Evolutionary conservation across 2,888 invertebrate species (phyloP), one percentile per base, ranked within the genome.

Genomic region (Lamproptera curius): DNA sequence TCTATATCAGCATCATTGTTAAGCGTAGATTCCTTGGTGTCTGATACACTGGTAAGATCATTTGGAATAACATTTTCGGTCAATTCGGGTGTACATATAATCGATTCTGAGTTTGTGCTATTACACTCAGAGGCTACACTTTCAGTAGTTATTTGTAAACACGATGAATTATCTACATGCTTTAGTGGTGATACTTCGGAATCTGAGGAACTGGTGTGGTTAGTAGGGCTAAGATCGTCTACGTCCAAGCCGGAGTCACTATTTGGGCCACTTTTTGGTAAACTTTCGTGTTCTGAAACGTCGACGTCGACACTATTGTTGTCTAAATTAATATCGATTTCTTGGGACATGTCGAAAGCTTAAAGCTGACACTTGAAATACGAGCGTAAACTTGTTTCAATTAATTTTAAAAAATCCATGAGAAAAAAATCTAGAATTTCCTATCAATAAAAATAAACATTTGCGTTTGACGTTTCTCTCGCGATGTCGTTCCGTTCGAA

Each of bases 381-480:
- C 20, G 23, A 28, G 31, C 17, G 23, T 11, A 14, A 33, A 28
- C 2, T 9, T 13, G 34, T 20, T 40, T 34, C 15, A 9, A 15
- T 41, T 8, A 20, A 40, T 41, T 44, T 36, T 14, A 43, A 11
- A 15, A 34, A 38, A 67, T 67, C 73, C 74, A 74, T 76, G 57
- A 61, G 74, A 55, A 54, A 62, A 56, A 45, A 56, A 61, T 53
- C 46, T 55, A 62, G 54, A 53, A 50, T 61, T 61, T 59, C 60
- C 65, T 67, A 62, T 61, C 52, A 61, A 58, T 62, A 59, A 76
- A 73, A 76, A 79, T 75, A 78, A 79, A 77, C 74, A 76, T 71
- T 56, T 56, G 56, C 46, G 53, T 63, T 61, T 61, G 62, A 65
- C 61, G 51, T 58, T 56, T 55, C 33, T n/a, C 14, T 33, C 14